Conservation (phyloP, 2,113 vertebrate species). For the Okapia johnstoni region DNA sequence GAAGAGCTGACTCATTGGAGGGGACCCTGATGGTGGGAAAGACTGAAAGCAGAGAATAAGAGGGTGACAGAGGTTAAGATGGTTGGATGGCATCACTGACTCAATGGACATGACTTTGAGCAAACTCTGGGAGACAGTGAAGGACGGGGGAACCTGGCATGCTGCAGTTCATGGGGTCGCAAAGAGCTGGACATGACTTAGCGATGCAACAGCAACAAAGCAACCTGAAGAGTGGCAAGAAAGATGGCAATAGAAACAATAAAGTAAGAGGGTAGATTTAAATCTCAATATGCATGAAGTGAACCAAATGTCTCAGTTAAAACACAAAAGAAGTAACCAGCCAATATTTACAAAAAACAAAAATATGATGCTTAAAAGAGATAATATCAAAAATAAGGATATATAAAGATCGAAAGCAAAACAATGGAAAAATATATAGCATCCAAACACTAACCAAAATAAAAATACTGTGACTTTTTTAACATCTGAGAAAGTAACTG, state of each 20-base stretch:
- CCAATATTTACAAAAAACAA: neutral
- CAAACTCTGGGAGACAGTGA: neutral
- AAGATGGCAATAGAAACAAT: neutral
- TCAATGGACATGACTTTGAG: neutral
- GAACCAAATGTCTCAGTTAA: neutral
- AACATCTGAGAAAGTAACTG: neutral
- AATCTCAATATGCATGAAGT: neutral
- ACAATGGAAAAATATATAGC: neutral
- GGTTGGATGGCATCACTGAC: neutral
- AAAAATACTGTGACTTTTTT: neutral
- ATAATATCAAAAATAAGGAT: neutral
- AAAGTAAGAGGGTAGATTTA: neutral
- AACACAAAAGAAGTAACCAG: neutral
- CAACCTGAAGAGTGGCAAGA: neutral
- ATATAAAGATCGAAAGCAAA: neutral
- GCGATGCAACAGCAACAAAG: neutral
- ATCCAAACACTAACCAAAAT: neutral
- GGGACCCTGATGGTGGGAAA: neutral
- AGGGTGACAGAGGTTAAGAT: neutral
- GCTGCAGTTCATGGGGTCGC: neutral
- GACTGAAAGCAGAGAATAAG: neutral
- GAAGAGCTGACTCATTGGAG: neutral
- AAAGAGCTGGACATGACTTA: neutral
- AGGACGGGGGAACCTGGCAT: neutral
- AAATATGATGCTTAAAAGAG: neutral